phyloP scores from a whole-genome alignment of 2,797 vertebrate genomes.

The Petrocephalus sullivani region DNA sequence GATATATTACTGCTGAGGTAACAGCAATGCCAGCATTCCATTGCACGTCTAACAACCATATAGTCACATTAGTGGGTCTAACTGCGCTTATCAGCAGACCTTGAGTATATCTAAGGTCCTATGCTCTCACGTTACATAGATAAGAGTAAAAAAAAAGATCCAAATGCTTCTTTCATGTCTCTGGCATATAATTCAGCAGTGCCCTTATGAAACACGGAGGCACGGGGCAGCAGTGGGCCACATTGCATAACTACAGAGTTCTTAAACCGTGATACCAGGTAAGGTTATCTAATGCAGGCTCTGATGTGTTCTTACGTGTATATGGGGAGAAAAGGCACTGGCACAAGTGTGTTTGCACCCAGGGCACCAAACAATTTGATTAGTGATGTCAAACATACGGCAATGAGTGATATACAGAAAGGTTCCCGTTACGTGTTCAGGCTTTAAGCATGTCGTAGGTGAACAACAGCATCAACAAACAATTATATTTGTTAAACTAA shows the following conservation, averaged over 20 bases:
- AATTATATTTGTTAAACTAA: background rate
- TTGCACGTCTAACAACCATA: background rate
- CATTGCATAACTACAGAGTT: background rate
- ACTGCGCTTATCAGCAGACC: constrained; percentile 17
- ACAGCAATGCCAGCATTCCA: background rate
- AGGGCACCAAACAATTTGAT: background rate
- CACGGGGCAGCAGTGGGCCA: background rate
- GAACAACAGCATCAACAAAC: background rate
- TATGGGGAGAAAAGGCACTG: background rate
- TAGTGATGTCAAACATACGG: background rate
- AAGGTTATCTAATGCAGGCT: background rate
- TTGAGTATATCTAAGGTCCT: constrained; percentile 26
- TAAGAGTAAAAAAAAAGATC: constrained; percentile 16
- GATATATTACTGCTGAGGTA: background rate
- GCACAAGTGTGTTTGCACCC: background rate
- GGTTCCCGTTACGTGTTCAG: background rate
- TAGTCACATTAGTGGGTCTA: constrained; percentile 1
- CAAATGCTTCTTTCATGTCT: constrained; percentile 9
- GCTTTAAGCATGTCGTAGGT: background rate
- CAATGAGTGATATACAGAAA: background rate
- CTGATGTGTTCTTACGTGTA: background rate
- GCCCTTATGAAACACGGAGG: background rate
- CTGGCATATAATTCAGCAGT: constrained; percentile 27
- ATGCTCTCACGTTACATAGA: constrained; percentile 24
- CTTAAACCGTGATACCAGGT: background rate